Evolutionary conservation across 2,888 invertebrate genomes (phyloP).

Genomic region (Thereva unica): DNA sequence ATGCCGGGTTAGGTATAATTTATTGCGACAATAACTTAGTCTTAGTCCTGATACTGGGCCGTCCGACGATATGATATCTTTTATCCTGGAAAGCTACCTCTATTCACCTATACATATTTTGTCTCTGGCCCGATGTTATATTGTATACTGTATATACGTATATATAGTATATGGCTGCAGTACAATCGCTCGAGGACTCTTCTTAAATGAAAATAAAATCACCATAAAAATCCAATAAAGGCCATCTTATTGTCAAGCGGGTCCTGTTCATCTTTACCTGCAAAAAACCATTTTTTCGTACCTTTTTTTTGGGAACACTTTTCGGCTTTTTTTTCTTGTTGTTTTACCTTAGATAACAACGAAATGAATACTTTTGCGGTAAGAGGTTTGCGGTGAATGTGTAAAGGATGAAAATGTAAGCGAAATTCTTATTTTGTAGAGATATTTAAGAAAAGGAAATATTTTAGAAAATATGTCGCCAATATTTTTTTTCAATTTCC

Average conservation of each 20-base stretch:
- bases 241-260: conserved; percentile 33
- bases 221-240: conserved; percentile 36
- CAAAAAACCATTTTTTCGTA: not conserved
- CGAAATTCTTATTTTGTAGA: no score
- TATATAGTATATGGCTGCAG: not conserved
- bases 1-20: conserved; percentile 20
- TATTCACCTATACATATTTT: conserved; percentile 30
- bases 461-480: no score
- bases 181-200: conserved; percentile 21
- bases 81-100: conserved; percentile 30
- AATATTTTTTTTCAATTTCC: no score
- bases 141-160: no score
- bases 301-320: conserved; percentile 10
- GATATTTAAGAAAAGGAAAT: no score
- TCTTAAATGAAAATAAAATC: conserved; percentile 35
- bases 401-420: no score
- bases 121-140: conserved; percentile 1
- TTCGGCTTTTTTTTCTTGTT: not conserved
- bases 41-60: conserved; percentile 3
- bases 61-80: conserved; percentile 28
- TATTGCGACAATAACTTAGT: conserved; percentile 33
- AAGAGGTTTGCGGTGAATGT: no score
- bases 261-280: conserved; percentile 25
- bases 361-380: no score
- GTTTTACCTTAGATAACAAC: no score